These are phyloP conservation scores for Drosophila parabipectinata DNA, from an alignment of 1,140 invertebrate species.

Conservation along the genomic window DNA sequence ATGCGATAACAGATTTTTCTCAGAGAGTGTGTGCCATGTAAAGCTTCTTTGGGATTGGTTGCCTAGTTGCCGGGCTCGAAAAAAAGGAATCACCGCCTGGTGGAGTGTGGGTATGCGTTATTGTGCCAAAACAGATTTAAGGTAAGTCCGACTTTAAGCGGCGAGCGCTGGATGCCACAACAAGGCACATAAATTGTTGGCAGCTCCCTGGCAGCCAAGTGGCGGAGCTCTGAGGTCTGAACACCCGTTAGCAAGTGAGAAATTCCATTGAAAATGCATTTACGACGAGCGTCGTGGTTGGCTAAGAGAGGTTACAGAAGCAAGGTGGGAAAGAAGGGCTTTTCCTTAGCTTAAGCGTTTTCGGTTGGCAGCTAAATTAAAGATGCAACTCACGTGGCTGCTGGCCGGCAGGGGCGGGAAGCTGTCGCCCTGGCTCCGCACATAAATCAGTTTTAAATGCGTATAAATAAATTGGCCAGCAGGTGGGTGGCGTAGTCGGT, in stretches of 20 bases:
- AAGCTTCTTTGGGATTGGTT: conserved; percentile 43
- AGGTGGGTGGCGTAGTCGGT: conserved; percentile 14
- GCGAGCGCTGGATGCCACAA: conserved; percentile 5
- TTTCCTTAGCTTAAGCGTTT: conserved; percentile 22
- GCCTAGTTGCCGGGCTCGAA: conserved; percentile 21
- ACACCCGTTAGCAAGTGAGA: conserved; percentile 57
- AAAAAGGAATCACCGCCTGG: conserved; percentile 13
- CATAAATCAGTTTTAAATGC: conserved; percentile 82
- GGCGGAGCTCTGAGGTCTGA: conserved; percentile 24
- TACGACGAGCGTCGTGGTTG: conserved; percentile 51
- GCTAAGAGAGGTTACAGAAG: not conserved
- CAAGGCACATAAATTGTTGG: conserved; percentile 69
- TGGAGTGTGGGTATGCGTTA: conserved; percentile 38
- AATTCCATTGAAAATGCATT: conserved; percentile 79
- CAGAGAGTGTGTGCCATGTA: conserved; percentile 40
- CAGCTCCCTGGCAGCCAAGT: conserved; percentile 35
- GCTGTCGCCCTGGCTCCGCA: conserved; percentile 51
- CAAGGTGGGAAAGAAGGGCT: not conserved
- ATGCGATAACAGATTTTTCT: conserved; percentile 75
- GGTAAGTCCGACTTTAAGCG: conserved; percentile 44
- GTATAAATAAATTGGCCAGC: conserved; percentile 75
- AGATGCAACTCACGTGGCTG: conserved; percentile 69
- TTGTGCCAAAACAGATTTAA: conserved; percentile 68
- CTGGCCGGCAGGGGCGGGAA: conserved; percentile 14
- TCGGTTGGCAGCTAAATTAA: conserved; percentile 68